phyloP scores from a whole-genome alignment of 2,113 vertebrate genomes.

The Danio rerio region DNA sequence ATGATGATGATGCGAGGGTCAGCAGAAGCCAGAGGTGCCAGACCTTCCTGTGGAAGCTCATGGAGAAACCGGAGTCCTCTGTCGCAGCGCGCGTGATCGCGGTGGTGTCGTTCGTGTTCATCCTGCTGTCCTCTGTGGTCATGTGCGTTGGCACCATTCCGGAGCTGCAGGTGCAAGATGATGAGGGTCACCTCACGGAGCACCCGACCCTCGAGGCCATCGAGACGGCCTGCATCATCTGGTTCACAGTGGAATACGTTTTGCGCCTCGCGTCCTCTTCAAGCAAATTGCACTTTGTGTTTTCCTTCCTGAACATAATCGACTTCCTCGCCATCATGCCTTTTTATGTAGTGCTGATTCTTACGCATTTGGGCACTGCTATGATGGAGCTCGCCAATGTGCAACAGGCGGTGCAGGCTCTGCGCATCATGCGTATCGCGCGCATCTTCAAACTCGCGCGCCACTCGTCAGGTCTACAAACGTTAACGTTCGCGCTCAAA shows the following conservation, averaged over 20 bases:
- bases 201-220: conserved; percentile 91
- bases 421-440: conserved; percentile 94
- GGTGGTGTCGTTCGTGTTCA: conserved; percentile 92
- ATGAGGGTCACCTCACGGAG: conserved; percentile 84
- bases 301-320: conserved; percentile 95
- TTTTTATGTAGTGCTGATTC: conserved; percentile 89
- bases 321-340: conserved; percentile 95
- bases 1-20: conserved; percentile 74
- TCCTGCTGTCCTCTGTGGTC: conserved; percentile 90
- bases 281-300: conserved; percentile 85
- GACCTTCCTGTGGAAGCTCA: conserved; percentile 89
- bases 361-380: conserved; percentile 88
- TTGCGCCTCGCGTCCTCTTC: conserved; percentile 89
- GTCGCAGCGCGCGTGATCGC: conserved; percentile 86
- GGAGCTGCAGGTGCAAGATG: conserved; percentile 87
- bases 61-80: conserved; percentile 97
- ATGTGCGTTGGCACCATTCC: conserved; percentile 97
- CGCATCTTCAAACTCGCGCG: conserved; percentile 97
- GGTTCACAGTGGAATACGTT: conserved; percentile 94
- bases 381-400: conserved; percentile 93
- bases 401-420: conserved; percentile 94
- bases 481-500: conserved; percentile 93
- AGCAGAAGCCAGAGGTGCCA: conserved; percentile 85
- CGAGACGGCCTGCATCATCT: conserved; percentile 93
- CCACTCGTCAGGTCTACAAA: conserved; percentile 94